Percentiles rank a stretch among this genome's conserved stretches.
These are phyloP conservation scores for Phalacrocorax carbo DNA, from an alignment of 2,113 vertebrate species.

Conservation along the genomic window DNA sequence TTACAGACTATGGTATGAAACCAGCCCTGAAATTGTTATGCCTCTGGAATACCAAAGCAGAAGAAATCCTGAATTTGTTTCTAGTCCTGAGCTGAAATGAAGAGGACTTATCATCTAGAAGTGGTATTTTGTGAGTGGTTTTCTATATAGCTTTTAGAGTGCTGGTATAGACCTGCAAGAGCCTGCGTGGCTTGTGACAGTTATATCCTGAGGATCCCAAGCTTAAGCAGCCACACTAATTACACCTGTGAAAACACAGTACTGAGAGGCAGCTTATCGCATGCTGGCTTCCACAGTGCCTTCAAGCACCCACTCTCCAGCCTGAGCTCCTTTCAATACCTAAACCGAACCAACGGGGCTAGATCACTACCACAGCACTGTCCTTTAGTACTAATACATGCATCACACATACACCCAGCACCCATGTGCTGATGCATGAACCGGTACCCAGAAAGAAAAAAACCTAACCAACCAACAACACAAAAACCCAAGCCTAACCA, in stretches of 20 bases:
- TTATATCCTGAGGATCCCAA: not conserved
- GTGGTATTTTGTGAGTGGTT: not conserved
- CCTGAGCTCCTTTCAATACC: not conserved
- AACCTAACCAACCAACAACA: no score
- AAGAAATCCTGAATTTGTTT: not conserved
- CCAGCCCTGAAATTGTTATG: not conserved
- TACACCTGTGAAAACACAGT: not conserved
- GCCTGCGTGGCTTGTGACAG: not conserved
- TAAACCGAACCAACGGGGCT: not conserved
- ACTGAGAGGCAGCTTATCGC: not conserved
- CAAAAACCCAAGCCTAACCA: not conserved
- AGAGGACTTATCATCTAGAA: not conserved
- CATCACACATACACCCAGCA: fast-evolving
- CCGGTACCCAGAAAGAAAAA: not conserved
- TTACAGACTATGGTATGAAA: not conserved
- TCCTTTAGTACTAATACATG: not conserved
- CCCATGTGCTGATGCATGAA: fast-evolving
- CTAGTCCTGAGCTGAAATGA: not conserved
- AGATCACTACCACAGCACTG: fast-evolving
- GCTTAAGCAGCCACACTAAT: not conserved
- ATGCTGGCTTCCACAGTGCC: not conserved
- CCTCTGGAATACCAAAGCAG: not conserved
- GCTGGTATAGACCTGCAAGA: not conserved
- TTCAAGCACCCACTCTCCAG: not conserved
- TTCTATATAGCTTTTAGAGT: not conserved